Conservation (phyloP, 2,113 vertebrate genomes). For the Nettapus auritus region DNA sequence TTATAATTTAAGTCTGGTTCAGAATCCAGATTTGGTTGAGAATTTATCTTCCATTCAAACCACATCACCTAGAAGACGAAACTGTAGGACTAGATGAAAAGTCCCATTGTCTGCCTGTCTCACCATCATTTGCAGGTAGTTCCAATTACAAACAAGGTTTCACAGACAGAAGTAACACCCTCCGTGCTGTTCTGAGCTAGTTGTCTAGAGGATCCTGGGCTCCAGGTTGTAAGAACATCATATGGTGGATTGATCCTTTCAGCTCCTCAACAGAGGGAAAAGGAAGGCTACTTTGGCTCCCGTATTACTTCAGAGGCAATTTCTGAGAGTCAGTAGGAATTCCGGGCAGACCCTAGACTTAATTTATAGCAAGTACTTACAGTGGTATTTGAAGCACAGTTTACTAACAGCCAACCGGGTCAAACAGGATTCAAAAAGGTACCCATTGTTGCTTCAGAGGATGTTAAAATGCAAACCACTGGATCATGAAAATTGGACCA, state of each 20-base stretch:
- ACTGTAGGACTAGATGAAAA: background rate
- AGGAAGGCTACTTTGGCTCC: background rate
- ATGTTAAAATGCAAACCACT: background rate
- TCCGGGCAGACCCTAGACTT: background rate
- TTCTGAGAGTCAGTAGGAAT: background rate
- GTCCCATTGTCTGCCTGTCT: background rate
- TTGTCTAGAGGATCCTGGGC: background rate
- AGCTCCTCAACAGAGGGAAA: rapidly evolving
- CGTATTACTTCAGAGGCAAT: background rate
- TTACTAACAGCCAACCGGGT: background rate
- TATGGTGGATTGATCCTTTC: background rate
- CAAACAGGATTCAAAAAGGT: background rate
- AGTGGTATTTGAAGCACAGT: background rate
- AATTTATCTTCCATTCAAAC: background rate
- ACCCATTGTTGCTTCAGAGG: background rate
- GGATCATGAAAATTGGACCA: background rate
- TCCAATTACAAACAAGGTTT: background rate
- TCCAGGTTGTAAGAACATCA: background rate
- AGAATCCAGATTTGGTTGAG: background rate
- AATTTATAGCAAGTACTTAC: background rate
- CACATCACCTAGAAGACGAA: background rate
- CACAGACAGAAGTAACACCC: background rate
- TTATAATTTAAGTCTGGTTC: background rate
- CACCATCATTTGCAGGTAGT: background rate
- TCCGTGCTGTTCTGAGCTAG: background rate